phyloP scores from a whole-genome alignment of 2,113 vertebrate species.

The Phaetusa simplex region DNA sequence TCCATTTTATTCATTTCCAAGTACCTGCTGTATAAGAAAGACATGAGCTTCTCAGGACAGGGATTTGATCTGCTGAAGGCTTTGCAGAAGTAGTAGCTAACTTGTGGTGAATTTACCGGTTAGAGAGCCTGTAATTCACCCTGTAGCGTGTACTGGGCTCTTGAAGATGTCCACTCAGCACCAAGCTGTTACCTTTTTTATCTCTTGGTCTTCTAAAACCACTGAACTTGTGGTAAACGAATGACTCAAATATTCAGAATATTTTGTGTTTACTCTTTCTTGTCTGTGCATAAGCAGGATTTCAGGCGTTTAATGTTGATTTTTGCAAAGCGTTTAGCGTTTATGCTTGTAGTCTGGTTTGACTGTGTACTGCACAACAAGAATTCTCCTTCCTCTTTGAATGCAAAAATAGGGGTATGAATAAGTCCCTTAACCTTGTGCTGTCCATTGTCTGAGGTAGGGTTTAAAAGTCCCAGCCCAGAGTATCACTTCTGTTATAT shows the following conservation, averaged over 20 bases:
- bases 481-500: not conserved
- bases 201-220: not conserved
- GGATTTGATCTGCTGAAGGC: not conserved
- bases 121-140: not conserved
- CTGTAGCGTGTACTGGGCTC: accelerated
- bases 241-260: not conserved
- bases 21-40: not conserved
- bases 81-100: not conserved
- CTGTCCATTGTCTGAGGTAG: not conserved
- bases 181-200: not conserved
- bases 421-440: not conserved
- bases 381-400: not conserved
- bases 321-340: not conserved
- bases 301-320: not conserved
- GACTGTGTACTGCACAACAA: not conserved
- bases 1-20: not conserved
- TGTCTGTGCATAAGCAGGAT: not conserved
- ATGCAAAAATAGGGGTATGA: not conserved
- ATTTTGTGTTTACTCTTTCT: not conserved
- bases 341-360: not conserved
- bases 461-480: no score
- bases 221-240: not conserved
- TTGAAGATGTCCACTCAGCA: not conserved
- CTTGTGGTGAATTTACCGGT: not conserved
- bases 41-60: not conserved